Evolutionary conservation across 1,140 invertebrate genomes (phyloP).

Genomic region (Tyrophagus putrescentiae): DNA sequence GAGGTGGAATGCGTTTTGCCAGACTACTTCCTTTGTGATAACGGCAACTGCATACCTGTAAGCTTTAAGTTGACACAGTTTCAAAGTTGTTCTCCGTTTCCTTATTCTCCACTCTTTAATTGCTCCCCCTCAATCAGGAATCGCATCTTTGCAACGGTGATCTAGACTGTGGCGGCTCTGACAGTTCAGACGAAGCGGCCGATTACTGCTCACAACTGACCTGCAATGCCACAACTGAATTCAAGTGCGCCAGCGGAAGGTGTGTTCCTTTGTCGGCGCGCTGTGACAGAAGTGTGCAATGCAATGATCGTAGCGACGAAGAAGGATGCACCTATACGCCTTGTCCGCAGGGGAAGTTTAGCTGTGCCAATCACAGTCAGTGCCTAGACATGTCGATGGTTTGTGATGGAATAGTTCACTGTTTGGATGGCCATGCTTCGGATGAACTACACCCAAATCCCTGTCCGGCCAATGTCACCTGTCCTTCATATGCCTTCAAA

Average conservation of each 20-base stretch:
- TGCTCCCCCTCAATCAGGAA: not conserved
- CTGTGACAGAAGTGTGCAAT: constrained; percentile 10
- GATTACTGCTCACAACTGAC: not conserved
- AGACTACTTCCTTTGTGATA: constrained; percentile 14
- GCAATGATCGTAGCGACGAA: constrained; percentile 18
- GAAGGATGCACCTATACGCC: constrained; percentile 1
- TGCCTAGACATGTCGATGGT: constrained; percentile 12
- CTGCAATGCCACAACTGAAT: constrained; percentile 18
- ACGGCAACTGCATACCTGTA: constrained; percentile 18
- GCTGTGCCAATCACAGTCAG: constrained; percentile 16
- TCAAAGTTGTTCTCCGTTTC: not conserved
- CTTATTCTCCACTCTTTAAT: not conserved
- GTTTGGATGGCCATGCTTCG: constrained; percentile 16
- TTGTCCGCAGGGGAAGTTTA: constrained; percentile 15
- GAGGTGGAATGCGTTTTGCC: constrained; percentile 12
- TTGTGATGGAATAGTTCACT: constrained; percentile 16
- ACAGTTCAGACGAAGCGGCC: constrained; percentile 10
- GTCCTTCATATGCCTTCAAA: constrained; percentile 20
- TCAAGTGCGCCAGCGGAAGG: constrained; percentile 9
- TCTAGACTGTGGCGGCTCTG: constrained; percentile 18
- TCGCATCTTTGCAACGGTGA: constrained; percentile 16
- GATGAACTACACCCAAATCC: constrained; percentile 19
- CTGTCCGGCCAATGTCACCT: constrained; percentile 17
- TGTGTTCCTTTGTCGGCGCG: not conserved
- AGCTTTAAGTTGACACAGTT: not conserved